Percentiles rank a stretch among this genome's conserved stretches.
These are phyloP conservation scores for Erythrocercus mccallii DNA, from an alignment of 2,113 vertebrate genomes.

Conservation along the genomic window DNA sequence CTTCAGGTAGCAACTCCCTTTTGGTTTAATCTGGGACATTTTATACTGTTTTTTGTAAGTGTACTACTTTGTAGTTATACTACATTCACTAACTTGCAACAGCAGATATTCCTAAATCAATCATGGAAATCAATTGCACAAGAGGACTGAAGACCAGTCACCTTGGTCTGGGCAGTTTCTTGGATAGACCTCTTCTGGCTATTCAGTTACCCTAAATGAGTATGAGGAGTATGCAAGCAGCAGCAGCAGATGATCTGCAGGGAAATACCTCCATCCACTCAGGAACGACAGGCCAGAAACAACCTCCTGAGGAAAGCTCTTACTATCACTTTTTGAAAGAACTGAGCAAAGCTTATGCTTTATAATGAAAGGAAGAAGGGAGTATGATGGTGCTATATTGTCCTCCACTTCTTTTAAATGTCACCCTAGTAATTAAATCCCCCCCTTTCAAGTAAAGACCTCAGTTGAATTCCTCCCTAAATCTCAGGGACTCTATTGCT, in stretches of 20 bases:
- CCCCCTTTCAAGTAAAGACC: background rate
- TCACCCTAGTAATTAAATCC: background rate
- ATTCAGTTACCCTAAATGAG: background rate
- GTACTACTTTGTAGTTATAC: background rate
- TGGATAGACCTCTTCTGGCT: background rate
- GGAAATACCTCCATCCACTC: background rate
- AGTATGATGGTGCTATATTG: background rate
- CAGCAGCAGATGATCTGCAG: background rate
- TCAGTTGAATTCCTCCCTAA: background rate
- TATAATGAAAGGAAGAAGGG: background rate
- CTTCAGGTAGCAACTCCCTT: slow-evolving; percentile 80
- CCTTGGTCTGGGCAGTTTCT: background rate
- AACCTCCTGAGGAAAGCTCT: background rate
- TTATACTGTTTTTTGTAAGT: background rate
- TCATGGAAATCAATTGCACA: background rate
- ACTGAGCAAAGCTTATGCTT: background rate
- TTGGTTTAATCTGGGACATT: background rate
- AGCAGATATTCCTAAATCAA: background rate
- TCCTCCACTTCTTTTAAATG: background rate
- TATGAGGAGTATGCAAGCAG: background rate
- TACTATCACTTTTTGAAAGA: background rate
- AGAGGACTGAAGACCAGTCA: background rate
- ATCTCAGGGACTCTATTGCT: background rate
- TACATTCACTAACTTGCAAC: background rate
- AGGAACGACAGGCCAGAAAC: background rate